A percentile compares a stretch with the other conserved stretches of the same genome.
Conservation (phyloP, 1,140 invertebrate genomes). For the Drosophila tani region DNA sequence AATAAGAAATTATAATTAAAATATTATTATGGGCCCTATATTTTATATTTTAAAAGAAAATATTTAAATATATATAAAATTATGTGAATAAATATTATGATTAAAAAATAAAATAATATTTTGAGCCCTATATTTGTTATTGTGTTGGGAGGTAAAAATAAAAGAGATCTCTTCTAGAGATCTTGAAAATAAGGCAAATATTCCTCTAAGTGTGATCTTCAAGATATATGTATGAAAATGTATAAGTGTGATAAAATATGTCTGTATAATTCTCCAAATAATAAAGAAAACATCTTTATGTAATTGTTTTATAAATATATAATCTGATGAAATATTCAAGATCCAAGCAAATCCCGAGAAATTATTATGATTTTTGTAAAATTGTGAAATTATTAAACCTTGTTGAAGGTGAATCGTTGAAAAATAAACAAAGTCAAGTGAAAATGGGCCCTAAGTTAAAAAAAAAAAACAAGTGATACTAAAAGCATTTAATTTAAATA, state of each 20-base stretch:
- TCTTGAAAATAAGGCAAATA: background rate
- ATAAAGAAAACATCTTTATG: background rate
- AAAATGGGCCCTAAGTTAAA: too few species aligned
- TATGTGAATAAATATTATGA: conserved; percentile 8
- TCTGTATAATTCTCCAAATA: too few species aligned
- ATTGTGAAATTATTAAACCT: conserved; percentile 6
- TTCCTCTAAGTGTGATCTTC: background rate
- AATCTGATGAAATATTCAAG: background rate
- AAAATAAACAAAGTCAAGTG: background rate
- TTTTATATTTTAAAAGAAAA: background rate
- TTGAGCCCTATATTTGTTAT: background rate
- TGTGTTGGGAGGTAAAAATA: conserved; percentile 4
- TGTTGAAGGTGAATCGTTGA: background rate
- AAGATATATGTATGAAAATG: background rate
- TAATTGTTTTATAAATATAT: background rate
- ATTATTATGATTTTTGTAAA: background rate
- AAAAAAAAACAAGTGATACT: background rate
- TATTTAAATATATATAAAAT: background rate
- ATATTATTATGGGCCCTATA: background rate
- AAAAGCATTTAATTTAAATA: background rate
- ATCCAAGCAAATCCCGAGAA: background rate
- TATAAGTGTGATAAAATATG: background rate
- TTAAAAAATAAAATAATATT: background rate
- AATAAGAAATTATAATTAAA: conserved; percentile 6
- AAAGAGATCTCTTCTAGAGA: background rate